phyloP scores from a whole-genome alignment of 2,888 invertebrate genomes.

The Ichneumoninae sp. region DNA sequence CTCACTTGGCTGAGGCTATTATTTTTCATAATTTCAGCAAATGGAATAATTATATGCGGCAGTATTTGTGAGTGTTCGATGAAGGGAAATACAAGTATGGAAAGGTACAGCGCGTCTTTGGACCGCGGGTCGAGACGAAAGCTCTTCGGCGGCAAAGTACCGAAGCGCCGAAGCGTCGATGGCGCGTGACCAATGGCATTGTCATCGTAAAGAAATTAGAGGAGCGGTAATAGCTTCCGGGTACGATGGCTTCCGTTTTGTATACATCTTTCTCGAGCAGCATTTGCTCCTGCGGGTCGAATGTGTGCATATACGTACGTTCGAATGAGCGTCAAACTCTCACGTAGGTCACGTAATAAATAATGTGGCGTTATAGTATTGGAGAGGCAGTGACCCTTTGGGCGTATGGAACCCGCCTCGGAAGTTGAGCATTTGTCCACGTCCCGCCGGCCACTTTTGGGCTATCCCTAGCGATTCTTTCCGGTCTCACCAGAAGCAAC shows the following conservation, averaged over 20 bases:
- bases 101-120: slow-evolving; percentile 19
- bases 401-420: slow-evolving; percentile 65
- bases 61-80: slow-evolving; percentile 49
- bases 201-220: slow-evolving; percentile 84
- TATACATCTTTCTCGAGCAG: slow-evolving; percentile 81
- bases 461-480: slow-evolving; percentile 55
- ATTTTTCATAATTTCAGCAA: slow-evolving; percentile 31
- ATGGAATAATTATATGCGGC: slow-evolving; percentile 40
- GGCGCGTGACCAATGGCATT: slow-evolving; percentile 82
- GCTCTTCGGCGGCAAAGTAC: slow-evolving; percentile 73
- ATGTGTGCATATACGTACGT: slow-evolving; percentile 25
- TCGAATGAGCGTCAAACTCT: slow-evolving; percentile 46
- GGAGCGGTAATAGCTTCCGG: slow-evolving; percentile 83
- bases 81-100: slow-evolving; percentile 39
- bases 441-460: slow-evolving; percentile 58
- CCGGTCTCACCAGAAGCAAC: slow-evolving; percentile 15
- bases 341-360: slow-evolving; percentile 53
- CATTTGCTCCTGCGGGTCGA: slow-evolving; percentile 42
- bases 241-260: slow-evolving; percentile 82
- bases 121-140: slow-evolving; percentile 2
- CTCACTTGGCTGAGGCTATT: background rate
- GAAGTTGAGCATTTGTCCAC: slow-evolving; percentile 76
- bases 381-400: slow-evolving; percentile 75
- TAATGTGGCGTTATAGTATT: slow-evolving; percentile 58
- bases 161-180: slow-evolving; percentile 64